Evolutionary conservation across 2,113 vertebrate genomes (phyloP).

Genomic region (Gavia stellata): DNA sequence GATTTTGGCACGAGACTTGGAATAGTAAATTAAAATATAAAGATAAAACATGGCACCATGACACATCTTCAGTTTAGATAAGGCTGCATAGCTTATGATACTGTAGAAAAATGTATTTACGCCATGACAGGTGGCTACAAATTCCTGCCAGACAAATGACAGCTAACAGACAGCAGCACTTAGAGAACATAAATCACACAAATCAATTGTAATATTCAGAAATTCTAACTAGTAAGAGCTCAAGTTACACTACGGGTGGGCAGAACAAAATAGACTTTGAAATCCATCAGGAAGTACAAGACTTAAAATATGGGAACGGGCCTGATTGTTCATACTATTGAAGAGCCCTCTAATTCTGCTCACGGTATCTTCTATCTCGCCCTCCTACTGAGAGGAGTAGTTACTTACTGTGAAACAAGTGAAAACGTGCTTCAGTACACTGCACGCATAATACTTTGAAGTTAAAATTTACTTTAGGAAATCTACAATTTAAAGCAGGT

Average conservation of each 20-base stretch:
- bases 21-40: neutral
- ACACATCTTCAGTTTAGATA: neutral
- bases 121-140: neutral
- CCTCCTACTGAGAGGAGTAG: neutral
- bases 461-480: neutral
- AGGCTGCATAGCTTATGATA: neutral
- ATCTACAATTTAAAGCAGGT: neutral
- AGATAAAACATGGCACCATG: neutral
- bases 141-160: conserved; percentile 15
- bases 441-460: neutral
- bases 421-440: neutral
- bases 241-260: neutral
- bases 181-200: neutral
- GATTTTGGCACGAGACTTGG: conserved; percentile 3
- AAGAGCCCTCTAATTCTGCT: neutral
- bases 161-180: neutral
- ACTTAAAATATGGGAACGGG: neutral
- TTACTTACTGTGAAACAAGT: neutral
- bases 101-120: neutral
- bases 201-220: conserved; percentile 21
- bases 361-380: neutral
- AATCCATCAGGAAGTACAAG: conserved; percentile 25
- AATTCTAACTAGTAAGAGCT: neutral
- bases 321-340: neutral
- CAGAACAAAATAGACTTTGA: conserved; percentile 24